Base-by-base conservation (phyloP, 2,113 vertebrate species). In the Hucho hucho region DNA sequence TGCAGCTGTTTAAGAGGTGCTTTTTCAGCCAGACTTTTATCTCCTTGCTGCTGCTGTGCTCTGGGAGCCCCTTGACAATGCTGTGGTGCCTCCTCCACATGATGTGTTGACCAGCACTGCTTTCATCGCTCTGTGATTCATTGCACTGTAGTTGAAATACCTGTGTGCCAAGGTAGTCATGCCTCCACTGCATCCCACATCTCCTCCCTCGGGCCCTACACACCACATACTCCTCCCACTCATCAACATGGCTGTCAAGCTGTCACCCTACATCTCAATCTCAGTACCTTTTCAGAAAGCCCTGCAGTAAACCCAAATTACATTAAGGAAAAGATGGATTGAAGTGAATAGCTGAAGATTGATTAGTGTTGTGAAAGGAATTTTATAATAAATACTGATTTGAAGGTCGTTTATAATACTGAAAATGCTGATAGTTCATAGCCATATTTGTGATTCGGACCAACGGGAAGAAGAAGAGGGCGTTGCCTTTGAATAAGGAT, bases 51-150 rank as follows among this genome's bases (percentile, higher is more conserved):
- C 11, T 65, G 46, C 47, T 67, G 59, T 83, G 81, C 84, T 83
- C 75, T 70, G 79, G 80, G 81, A 74, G 77, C 28, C 78, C 63
- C 26, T 9, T 29, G 16, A 37, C 71, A 79, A 77, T 83, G 64
- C 29, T n/a, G 74, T 0, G 53, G 75, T 53, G 75, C 73, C 43
- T 74, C 67, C 58, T 72, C 68, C 75, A 24, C 49, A 67, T 83
- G 75, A 22, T 79, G 37, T 85, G 73, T 75, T 80, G 63, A 72
- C 74, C 75, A 16, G 29, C 63, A 64, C 71, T 78, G 69, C 76
- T 77, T 84, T 87, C 77, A 84, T 74, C 47, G 78, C 75, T 26
- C 67, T 58, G 65, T 67, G 43, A 16, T 70, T 78, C 26, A 76
- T 28, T 80, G 47, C 75, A 4, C 46, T 46, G 29, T 63, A 47